These are phyloP conservation scores for Nannospalax galili DNA, from an alignment of 2,113 vertebrate genomes.

Conservation along the genomic window DNA sequence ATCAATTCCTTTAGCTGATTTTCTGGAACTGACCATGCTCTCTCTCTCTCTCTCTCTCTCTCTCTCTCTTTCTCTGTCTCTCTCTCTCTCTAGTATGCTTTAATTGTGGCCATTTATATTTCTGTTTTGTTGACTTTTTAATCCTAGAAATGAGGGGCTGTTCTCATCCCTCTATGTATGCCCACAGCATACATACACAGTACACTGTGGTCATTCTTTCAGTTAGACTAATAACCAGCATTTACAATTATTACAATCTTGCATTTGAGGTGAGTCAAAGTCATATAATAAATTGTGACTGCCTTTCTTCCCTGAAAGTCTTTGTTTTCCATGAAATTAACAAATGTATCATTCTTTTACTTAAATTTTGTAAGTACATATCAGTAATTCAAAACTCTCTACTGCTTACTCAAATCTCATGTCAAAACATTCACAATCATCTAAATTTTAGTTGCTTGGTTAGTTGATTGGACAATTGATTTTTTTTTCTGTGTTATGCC, in stretches of 20 bases:
- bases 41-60: too few species aligned
- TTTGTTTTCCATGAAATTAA: neutral
- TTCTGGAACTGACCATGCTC: neutral
- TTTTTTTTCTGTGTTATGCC: neutral
- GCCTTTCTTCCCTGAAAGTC: neutral
- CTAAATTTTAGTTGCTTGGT: neutral
- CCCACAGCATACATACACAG: neutral
- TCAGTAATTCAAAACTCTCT: slow-evolving; percentile 5
- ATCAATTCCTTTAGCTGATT: slow-evolving; percentile 7
- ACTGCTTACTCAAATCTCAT: slow-evolving; percentile 9
- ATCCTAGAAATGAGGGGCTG: neutral
- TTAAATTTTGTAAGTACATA: neutral
- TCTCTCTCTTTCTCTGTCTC: too few species aligned
- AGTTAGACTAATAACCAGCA: slow-evolving; percentile 5
- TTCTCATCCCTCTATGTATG: neutral
- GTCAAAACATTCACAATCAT: neutral
- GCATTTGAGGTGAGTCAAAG: slow-evolving; percentile 4
- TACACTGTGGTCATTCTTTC: neutral
- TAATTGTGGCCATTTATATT: slow-evolving; percentile 15
- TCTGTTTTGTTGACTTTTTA: slow-evolving; percentile 12
- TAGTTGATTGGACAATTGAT: neutral
- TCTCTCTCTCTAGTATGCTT: neutral
- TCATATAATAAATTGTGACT: neutral
- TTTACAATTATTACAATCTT: slow-evolving; percentile 8
- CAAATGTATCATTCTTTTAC: neutral